Conservation (phyloP, 2,113 vertebrate genomes). For the Xyrauchen texanus region DNA sequence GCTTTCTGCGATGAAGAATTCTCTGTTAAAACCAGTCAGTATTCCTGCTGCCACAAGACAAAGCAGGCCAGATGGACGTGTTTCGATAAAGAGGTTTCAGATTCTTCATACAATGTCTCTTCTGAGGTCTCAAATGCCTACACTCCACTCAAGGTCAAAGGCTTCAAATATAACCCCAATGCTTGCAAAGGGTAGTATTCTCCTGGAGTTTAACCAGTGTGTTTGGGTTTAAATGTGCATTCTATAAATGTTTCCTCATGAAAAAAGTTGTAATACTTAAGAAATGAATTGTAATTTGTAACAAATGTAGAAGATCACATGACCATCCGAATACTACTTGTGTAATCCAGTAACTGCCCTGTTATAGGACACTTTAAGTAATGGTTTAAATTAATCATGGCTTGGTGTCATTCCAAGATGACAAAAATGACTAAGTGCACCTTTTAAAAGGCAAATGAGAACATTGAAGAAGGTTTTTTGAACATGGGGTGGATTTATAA, state of each 20-base stretch:
- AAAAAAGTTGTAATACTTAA: too few relatives aligned
- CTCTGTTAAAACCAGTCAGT: constrained; percentile 62
- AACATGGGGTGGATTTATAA: too few relatives aligned
- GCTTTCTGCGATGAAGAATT: constrained; percentile 66
- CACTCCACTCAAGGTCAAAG: neutral
- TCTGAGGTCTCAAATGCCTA: neutral
- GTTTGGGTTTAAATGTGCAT: neutral
- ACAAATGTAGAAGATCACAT: too few relatives aligned
- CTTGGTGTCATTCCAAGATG: too few relatives aligned
- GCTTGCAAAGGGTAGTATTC: constrained; percentile 51
- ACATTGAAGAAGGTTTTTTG: too few relatives aligned
- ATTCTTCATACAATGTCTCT: constrained; percentile 59
- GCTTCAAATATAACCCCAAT: constrained; percentile 64
- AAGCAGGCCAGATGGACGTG: constrained; percentile 52
- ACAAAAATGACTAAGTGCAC: too few relatives aligned
- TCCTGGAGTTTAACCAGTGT: neutral
- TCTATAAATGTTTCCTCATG: too few relatives aligned
- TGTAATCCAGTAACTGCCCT: too few relatives aligned
- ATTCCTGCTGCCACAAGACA: constrained; percentile 62
- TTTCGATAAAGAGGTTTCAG: constrained; percentile 60
- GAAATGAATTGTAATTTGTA: too few relatives aligned
- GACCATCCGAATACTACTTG: too few relatives aligned
- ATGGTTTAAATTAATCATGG: neutral
- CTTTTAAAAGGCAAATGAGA: too few relatives aligned
- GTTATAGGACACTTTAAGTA: neutral